Evolutionary conservation across 23 tunicate species (phyloP).

Genomic region (Styela plicata): DNA sequence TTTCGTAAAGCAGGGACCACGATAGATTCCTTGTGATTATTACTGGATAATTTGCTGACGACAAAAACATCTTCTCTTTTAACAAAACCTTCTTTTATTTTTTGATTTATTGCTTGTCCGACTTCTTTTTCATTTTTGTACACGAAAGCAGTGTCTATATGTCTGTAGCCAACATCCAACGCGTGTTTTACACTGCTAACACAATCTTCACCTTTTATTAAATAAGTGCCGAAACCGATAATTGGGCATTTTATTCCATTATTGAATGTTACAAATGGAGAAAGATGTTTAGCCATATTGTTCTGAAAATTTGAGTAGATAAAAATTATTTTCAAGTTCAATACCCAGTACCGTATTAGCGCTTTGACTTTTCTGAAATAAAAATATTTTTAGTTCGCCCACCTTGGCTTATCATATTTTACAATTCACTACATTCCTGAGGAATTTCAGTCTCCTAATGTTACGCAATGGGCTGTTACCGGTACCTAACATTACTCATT

Average conservation of each 20-base stretch:
- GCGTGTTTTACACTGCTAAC: constrained; percentile 56
- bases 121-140: constrained; percentile 75
- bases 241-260: constrained; percentile 66
- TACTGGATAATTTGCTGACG: constrained; percentile 62
- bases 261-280: constrained; percentile 19
- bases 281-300: neutral
- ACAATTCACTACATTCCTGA: too few relatives aligned
- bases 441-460: too few relatives aligned
- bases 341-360: too few relatives aligned
- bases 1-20: constrained; percentile 76
- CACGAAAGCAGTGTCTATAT: constrained; percentile 79
- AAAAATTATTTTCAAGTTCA: too few relatives aligned
- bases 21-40: constrained; percentile 62
- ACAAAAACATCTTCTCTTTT: constrained; percentile 72
- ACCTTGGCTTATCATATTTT: too few relatives aligned
- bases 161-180: constrained; percentile 67
- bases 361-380: too few relatives aligned
- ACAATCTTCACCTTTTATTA: constrained; percentile 30
- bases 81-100: constrained; percentile 32
- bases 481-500: too few relatives aligned
- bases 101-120: constrained; percentile 66
- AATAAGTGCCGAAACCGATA: constrained; percentile 80
- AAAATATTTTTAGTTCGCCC: too few relatives aligned
- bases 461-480: too few relatives aligned
- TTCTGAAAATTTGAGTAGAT: too few relatives aligned